phyloP scores from a whole-genome alignment of 2,888 invertebrate species.

The Caenorhabditis sinica region DNA sequence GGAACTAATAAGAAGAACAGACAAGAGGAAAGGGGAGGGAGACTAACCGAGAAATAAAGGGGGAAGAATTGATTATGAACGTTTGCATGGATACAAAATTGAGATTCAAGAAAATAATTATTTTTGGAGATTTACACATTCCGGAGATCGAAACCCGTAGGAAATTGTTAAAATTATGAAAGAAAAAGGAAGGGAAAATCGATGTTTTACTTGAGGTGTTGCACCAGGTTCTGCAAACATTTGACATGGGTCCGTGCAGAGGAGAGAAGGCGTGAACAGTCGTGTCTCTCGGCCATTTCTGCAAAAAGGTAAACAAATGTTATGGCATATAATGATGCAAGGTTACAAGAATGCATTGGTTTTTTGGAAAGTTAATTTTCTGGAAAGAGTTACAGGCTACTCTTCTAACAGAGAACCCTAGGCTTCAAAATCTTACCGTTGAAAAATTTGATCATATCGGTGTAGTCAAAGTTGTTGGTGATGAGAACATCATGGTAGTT shows the following conservation, averaged over 20 bases:
- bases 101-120: neutral
- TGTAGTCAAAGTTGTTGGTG: constrained; percentile 97
- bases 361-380: neutral
- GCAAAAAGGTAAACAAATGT: constrained; percentile 79
- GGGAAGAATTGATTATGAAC: constrained; percentile 15
- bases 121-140: constrained; percentile 14
- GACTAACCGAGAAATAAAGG: neutral
- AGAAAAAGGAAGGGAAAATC: constrained; percentile 3
- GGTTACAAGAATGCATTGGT: too few species aligned
- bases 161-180: neutral
- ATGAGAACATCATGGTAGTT: constrained; percentile 94
- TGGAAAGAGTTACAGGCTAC: neutral
- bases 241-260: constrained; percentile 92
- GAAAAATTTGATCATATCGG: constrained; percentile 97
- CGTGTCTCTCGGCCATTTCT: constrained; percentile 98
- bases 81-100: neutral
- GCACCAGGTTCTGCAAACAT: constrained; percentile 92
- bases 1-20: neutral
- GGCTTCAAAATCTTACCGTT: constrained; percentile 88
- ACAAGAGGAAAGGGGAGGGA: neutral
- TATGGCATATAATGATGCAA: too few species aligned
- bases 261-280: constrained; percentile 90
- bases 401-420: too few species aligned
- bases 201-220: constrained; percentile 63
- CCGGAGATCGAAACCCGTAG: neutral